phyloP scores from a whole-genome alignment of 2,113 vertebrate species.

The Gobius niger region DNA sequence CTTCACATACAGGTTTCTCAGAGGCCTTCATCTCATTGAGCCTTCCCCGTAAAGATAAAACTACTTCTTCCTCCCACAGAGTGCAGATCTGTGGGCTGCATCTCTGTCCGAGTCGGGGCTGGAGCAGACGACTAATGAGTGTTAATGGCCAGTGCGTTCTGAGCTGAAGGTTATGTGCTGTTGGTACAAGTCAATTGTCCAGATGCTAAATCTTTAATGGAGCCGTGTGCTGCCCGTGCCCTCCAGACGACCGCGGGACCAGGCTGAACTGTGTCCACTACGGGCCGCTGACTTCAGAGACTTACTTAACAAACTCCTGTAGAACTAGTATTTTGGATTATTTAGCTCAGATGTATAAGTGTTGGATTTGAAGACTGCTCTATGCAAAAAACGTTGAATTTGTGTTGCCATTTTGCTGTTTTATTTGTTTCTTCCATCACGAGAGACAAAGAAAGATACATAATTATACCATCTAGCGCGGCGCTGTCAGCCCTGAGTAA shows the following conservation, averaged over 20 bases:
- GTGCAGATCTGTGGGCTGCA: neutral
- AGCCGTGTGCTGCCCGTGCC: neutral
- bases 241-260: conserved; percentile 4
- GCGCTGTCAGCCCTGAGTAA: neutral
- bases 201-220: conserved; percentile 12
- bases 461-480: neutral
- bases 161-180: conserved; percentile 6
- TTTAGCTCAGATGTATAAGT: too few species aligned
- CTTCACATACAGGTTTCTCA: too few species aligned
- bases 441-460: neutral
- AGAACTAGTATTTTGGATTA: too few species aligned
- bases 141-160: neutral
- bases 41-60: too few species aligned
- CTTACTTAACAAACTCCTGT: neutral
- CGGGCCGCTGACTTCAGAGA: neutral
- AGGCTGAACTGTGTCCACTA: neutral
- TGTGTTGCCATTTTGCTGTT: neutral
- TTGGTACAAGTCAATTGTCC: conserved; percentile 11
- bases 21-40: too few species aligned
- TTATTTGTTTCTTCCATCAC: neutral
- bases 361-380: too few species aligned
- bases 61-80: neutral
- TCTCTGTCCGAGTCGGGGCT: neutral
- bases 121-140: conserved; percentile 4
- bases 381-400: neutral